Base-by-base conservation (phyloP, 1,140 invertebrate species). In the Samia ricini region DNA sequence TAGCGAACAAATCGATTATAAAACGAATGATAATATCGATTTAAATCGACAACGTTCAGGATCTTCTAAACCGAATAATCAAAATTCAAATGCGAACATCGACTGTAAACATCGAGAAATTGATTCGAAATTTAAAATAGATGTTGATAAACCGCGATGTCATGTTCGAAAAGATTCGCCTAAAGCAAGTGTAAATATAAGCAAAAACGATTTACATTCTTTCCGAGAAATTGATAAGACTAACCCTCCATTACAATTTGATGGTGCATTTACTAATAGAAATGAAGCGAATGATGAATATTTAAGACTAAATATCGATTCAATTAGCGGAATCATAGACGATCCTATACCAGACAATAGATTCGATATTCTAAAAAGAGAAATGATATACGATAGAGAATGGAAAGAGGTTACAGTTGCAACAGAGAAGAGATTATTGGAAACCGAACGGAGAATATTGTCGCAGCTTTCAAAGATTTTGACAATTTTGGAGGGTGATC, bases 401-500 rank as follows among this genome's bases (percentile, higher is more conserved):
- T 49, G 52, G 12, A 55, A 18, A 20, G 66, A 73, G 6, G 63
- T 65, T 10, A 55, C 61, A 10, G 12, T 62, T 0, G 56, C 29
- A 0, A 8, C 68, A 0, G 64, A 74, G 21, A 62, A n/a, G 19
- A 68, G 58, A 63, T 54, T 63, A 19, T 2, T 56, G 20, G 68
- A 79, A 2, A 75, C 66, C 2, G 77, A 86, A 18, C 48, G 71
- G 54, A 48, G 77, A 15, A 71, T 88, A 54, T 42, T 85, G 33
- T 57, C 56, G 29, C 74, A 85, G 51, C 56, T 88, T 0, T 58
- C 74, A 0, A 83, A 66, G 60, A 84, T 88, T 1, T 64, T 85
- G 49, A 70, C 69, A 21, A 63, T 88, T 4, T 62, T 88, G 69
- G 85, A 88, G 56, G 76, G 71, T 24, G 84, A 71, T 66, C 70